These are phyloP conservation scores for Catharus fuscescens DNA, from an alignment of 2,113 vertebrate species.

Conservation along the genomic window DNA sequence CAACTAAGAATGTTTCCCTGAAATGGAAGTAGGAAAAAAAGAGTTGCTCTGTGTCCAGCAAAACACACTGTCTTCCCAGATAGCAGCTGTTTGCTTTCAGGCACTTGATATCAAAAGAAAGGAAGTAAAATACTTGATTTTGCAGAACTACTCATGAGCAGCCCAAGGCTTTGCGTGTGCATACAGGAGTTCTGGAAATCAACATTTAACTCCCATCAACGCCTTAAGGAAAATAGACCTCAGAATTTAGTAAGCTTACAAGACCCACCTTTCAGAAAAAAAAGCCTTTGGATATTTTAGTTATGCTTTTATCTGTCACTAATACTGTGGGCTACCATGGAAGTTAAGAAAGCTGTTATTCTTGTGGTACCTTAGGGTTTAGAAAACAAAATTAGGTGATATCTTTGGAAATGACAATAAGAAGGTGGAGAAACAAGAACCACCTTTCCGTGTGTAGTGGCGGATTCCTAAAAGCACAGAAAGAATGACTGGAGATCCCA, in stretches of 20 bases:
- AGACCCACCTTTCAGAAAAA: background rate
- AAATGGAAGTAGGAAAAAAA: background rate
- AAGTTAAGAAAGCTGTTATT: background rate
- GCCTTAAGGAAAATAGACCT: background rate
- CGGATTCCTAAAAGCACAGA: background rate
- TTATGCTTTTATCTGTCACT: background rate
- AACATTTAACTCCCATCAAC: background rate
- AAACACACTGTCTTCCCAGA: background rate
- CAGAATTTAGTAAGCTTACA: background rate
- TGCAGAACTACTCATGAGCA: background rate
- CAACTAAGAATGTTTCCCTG: background rate
- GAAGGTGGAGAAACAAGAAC: background rate
- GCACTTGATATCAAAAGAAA: background rate
- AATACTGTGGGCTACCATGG: background rate
- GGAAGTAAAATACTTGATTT: background rate
- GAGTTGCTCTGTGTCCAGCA: background rate
- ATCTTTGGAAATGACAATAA: background rate
- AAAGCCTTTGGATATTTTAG: background rate
- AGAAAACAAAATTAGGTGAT: background rate
- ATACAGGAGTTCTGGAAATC: background rate
- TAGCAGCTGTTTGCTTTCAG: background rate
- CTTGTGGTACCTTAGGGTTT: background rate
- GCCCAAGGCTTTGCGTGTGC: background rate
- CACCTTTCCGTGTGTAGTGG: accelerated
- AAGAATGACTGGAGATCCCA: background rate